Evolutionary conservation across 2,888 invertebrate species (phyloP).

Genomic region (Hermodice carunculata): DNA sequence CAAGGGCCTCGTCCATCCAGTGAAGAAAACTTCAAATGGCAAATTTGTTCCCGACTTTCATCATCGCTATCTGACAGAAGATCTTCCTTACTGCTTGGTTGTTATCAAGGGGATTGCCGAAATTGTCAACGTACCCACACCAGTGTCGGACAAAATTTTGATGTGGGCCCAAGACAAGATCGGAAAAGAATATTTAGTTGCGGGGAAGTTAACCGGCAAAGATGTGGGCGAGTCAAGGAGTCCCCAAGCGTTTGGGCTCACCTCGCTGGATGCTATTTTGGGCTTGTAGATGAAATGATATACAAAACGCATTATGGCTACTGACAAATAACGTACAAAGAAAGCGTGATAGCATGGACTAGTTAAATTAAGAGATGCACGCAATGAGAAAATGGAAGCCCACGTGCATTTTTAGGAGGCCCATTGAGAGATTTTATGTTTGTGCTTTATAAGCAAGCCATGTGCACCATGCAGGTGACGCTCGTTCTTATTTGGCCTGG

Average conservation of each 20-base stretch:
- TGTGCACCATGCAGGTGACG: too few relatives aligned
- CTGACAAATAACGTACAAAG: too few relatives aligned
- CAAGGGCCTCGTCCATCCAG: slow-evolving; percentile 47
- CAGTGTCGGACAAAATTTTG: slow-evolving; percentile 47
- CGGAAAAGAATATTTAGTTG: slow-evolving; percentile 49
- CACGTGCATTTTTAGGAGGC: too few relatives aligned
- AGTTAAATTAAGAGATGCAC: too few relatives aligned
- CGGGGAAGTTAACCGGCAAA: slow-evolving; percentile 48
- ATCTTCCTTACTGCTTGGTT: slow-evolving; percentile 52
- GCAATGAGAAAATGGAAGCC: too few relatives aligned
- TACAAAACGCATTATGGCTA: too few relatives aligned
- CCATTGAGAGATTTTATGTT: too few relatives aligned
- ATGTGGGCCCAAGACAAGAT: slow-evolving; percentile 53
- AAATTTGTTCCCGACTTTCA: slow-evolving; percentile 9
- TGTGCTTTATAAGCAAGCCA: too few relatives aligned
- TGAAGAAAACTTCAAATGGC: slow-evolving; percentile 19
- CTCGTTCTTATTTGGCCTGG: too few relatives aligned
- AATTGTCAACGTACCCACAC: slow-evolving; percentile 38
- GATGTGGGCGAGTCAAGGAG: slow-evolving; percentile 48
- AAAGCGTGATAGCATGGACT: too few relatives aligned
- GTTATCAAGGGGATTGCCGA: slow-evolving; percentile 53
- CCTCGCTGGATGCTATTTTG: slow-evolving; percentile 44
- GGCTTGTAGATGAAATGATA: slow-evolving; percentile 1
- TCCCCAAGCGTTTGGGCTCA: slow-evolving; percentile 52
- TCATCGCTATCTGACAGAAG: slow-evolving; percentile 48